Conservation (phyloP, 2,113 vertebrate species). For the Coturnix japonica region DNA sequence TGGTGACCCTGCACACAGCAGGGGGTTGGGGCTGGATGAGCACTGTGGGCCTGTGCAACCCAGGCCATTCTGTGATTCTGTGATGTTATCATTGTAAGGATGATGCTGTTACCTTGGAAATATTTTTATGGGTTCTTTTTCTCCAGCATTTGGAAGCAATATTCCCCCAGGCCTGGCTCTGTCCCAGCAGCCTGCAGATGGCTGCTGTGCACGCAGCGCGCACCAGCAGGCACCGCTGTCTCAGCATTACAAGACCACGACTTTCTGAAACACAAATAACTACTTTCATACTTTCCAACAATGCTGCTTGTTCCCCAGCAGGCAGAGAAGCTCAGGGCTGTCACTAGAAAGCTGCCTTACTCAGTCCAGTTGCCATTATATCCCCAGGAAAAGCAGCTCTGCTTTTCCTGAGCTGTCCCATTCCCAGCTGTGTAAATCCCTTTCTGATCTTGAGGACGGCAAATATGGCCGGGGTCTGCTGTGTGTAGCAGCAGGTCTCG, state of each 20-base stretch:
- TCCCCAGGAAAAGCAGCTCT: background rate
- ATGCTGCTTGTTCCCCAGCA: background rate
- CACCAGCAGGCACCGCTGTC: background rate
- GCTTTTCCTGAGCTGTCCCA: too few species aligned
- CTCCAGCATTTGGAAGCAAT: background rate
- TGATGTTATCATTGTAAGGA: fast-evolving
- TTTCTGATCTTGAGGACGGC: background rate
- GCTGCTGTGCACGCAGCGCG: background rate
- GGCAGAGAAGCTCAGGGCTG: background rate
- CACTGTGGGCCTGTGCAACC: too few species aligned
- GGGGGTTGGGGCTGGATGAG: too few species aligned
- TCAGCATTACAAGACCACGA: background rate
- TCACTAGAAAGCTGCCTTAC: background rate
- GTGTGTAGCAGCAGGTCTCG: background rate
- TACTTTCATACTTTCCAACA: background rate
- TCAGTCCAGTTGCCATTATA: fast-evolving
- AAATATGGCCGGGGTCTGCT: background rate
- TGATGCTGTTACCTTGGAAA: fast-evolving
- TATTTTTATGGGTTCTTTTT: fast-evolving
- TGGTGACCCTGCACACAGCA: too few species aligned
- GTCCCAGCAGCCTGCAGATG: background rate
- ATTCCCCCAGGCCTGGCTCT: background rate
- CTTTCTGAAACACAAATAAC: background rate
- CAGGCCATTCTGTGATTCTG: too few species aligned
- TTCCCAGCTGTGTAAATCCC: background rate